A percentile compares a stretch with the other conserved stretches of the same genome.
Evolutionary conservation across 2,888 invertebrate genomes (phyloP).

Genomic region (Xanthorhoe designata): DNA sequence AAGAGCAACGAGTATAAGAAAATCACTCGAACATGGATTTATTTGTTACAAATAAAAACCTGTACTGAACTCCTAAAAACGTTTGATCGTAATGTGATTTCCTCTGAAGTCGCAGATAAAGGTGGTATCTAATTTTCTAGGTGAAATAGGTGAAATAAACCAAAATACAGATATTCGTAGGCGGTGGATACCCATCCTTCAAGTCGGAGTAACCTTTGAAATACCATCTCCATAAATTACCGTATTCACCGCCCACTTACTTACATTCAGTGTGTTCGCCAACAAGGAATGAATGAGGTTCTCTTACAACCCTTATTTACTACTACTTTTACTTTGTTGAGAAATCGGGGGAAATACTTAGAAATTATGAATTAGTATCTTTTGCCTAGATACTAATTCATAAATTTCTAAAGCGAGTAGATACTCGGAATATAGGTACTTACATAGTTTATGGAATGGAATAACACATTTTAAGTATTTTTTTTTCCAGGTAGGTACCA

Average conservation of each 20-base stretch:
- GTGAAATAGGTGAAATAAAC: not conserved
- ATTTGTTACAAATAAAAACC: too few relatives aligned
- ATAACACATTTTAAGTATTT: too few relatives aligned
- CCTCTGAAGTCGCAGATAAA: too few relatives aligned
- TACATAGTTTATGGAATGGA: too few relatives aligned
- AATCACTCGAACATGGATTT: too few relatives aligned
- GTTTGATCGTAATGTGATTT: not conserved
- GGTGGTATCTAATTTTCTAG: not conserved
- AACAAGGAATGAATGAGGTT: slow-evolving; percentile 1
- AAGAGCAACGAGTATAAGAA: too few relatives aligned
- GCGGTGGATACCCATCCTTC: not conserved
- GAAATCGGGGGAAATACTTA: not conserved
- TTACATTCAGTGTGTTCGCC: slow-evolving; percentile 1
- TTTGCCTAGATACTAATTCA: too few relatives aligned
- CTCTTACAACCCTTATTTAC: not conserved
- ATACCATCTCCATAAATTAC: slow-evolving; percentile 4
- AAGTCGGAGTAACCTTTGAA: slow-evolving; percentile 5
- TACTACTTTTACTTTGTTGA: not conserved
- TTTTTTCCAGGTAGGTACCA: too few relatives aligned
- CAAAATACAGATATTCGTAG: not conserved
- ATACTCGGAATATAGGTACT: too few relatives aligned
- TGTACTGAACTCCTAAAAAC: not conserved
- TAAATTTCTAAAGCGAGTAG: too few relatives aligned
- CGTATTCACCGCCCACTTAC: slow-evolving; percentile 2
- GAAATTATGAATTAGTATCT: too few relatives aligned